phyloP scores from a whole-genome alignment of 2,888 invertebrate genomes.

The Malthinus seriepunctatus region DNA sequence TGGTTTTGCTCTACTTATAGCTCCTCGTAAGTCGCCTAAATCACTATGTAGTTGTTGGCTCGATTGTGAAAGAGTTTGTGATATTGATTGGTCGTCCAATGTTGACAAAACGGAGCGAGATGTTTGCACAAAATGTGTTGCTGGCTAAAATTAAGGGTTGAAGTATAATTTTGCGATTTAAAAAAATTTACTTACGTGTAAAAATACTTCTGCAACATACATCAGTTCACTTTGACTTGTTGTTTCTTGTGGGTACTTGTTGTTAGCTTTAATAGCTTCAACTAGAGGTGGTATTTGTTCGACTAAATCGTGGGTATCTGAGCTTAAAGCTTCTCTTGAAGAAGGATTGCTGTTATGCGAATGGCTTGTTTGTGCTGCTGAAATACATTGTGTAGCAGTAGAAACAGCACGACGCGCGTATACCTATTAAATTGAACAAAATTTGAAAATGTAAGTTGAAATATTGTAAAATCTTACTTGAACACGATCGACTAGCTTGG shows the following conservation, averaged over 20 bases:
- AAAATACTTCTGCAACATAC: constrained; percentile 80
- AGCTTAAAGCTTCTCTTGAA: constrained; percentile 72
- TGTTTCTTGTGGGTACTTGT: constrained; percentile 70
- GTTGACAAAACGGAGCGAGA: constrained; percentile 83
- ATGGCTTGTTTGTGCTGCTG: constrained; percentile 82
- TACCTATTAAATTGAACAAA: constrained; percentile 57
- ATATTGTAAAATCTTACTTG: constrained; percentile 9
- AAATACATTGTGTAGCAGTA: constrained; percentile 88
- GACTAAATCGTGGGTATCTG: constrained; percentile 74
- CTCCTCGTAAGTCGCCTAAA: constrained; percentile 50
- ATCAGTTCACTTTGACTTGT: constrained; percentile 79
- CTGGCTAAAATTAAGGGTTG: constrained; percentile 55
- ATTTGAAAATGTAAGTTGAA: neutral
- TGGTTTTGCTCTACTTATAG: constrained; percentile 52
- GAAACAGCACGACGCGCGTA: constrained; percentile 86
- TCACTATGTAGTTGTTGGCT: constrained; percentile 70
- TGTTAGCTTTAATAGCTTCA: constrained; percentile 74
- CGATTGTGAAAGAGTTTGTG: constrained; percentile 72
- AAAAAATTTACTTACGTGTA: constrained; percentile 62
- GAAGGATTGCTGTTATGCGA: constrained; percentile 71
- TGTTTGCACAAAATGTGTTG: constrained; percentile 73
- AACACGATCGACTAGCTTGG: constrained; percentile 69
- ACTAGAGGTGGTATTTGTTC: constrained; percentile 82
- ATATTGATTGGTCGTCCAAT: constrained; percentile 75
- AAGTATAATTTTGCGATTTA: neutral